A percentile compares a stretch with the other conserved stretches of the same genome.
These are phyloP conservation scores for Luscinia megarhynchos DNA, from an alignment of 2,797 vertebrate genomes.

Conservation along the genomic window DNA sequence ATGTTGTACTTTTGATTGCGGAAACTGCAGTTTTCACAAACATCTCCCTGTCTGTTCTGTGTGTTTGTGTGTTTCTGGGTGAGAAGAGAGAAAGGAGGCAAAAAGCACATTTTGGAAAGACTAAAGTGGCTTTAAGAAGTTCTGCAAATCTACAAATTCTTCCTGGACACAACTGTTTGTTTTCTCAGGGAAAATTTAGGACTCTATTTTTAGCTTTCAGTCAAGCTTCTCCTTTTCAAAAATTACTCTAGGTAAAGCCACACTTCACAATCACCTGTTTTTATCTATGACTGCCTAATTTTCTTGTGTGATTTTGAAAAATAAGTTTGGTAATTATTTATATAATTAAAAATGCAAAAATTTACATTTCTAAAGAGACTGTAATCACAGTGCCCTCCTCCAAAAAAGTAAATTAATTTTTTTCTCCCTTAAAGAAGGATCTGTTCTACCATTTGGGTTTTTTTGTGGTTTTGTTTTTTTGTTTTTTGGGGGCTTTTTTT, in stretches of 20 bases:
- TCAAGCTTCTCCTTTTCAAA: background rate
- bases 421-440: background rate
- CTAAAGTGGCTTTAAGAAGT: constrained; percentile 38
- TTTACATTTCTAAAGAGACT: background rate
- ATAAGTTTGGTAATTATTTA: background rate
- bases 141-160: background rate
- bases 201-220: background rate
- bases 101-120: constrained; percentile 26
- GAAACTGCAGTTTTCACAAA: constrained; percentile 80
- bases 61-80: background rate
- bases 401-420: background rate
- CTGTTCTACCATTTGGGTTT: background rate
- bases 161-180: background rate
- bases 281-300: background rate
- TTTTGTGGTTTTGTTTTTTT: background rate
- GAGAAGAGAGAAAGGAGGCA: background rate
- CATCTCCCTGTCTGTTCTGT: constrained; percentile 69
- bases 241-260: background rate
- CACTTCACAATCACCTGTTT: background rate
- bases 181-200: background rate
- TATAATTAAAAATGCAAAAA: background rate
- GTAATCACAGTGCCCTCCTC: background rate
- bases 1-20: constrained; percentile 87
- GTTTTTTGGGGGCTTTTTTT: too few species aligned
- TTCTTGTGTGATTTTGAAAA: background rate